phyloP scores from a whole-genome alignment of 2,888 invertebrate genomes.

The Strigamia maritima region DNA sequence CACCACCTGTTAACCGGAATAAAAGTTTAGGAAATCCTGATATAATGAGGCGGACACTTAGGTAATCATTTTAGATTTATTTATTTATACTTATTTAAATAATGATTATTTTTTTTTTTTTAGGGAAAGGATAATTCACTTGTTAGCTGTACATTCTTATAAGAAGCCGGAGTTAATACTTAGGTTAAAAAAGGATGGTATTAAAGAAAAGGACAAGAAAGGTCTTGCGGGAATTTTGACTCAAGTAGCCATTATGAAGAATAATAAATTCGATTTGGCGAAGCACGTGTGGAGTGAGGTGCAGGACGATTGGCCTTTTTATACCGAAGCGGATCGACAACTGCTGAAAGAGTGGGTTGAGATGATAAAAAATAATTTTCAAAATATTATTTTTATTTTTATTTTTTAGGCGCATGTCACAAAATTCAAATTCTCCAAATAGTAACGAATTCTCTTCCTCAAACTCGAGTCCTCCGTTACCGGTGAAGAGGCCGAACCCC shows the following conservation, averaged over 20 bases:
- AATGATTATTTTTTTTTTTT: conserved; percentile 51
- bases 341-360: conserved; percentile 71
- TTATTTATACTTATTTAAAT: too few relatives aligned
- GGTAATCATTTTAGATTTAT: too few relatives aligned
- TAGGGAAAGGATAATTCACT: conserved; percentile 90
- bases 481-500: conserved; percentile 72
- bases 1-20: neutral
- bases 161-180: conserved; percentile 83
- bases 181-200: conserved; percentile 79
- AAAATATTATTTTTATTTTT: conserved; percentile 40
- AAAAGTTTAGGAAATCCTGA: conserved; percentile 54
- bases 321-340: conserved; percentile 79
- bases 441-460: neutral
- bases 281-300: conserved; percentile 89
- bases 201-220: conserved; percentile 76
- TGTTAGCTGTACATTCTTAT: conserved; percentile 86
- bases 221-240: conserved; percentile 73
- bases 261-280: conserved; percentile 84
- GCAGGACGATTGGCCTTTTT: conserved; percentile 90
- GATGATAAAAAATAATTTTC: neutral
- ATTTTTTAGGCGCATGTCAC: conserved; percentile 59
- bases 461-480: conserved; percentile 89
- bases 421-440: neutral
- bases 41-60: conserved; percentile 69
- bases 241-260: conserved; percentile 75